Evolutionary conservation across 2,888 invertebrate genomes (phyloP).

Genomic region (Tipula unca): DNA sequence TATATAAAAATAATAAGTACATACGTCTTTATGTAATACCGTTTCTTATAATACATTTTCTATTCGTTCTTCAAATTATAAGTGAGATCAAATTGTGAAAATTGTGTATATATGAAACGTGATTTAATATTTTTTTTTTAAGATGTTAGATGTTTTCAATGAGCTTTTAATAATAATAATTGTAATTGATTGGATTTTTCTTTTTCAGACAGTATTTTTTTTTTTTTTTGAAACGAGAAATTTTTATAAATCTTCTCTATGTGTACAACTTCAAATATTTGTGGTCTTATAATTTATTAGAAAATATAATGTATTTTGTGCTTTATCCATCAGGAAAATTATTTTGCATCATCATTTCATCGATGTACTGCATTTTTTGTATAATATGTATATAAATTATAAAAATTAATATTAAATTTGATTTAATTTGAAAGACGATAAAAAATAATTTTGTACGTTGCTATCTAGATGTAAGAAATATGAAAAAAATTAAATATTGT

Average conservation of each 20-base stretch:
- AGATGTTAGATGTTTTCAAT: background rate
- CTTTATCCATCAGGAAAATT: background rate
- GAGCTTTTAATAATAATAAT: constrained; percentile 14
- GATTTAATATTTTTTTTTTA: background rate
- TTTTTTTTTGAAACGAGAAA: background rate
- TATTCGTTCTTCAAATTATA: background rate
- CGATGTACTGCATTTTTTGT: background rate
- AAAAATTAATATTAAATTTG: background rate
- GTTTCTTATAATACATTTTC: background rate
- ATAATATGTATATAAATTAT: background rate
- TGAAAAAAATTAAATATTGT: background rate
- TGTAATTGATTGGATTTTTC: constrained; percentile 9
- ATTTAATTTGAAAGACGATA: constrained; percentile 8
- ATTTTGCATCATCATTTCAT: background rate
- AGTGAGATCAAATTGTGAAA: constrained; percentile 1
- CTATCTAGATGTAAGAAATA: background rate
- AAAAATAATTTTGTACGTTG: background rate
- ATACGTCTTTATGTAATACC: background rate
- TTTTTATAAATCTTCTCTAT: background rate
- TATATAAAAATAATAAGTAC: background rate
- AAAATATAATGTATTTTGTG: background rate
- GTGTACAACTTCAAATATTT: background rate
- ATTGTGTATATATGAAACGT: background rate
- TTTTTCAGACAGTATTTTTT: background rate
- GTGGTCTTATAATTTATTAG: background rate